Evolutionary conservation across 2,888 invertebrate species (phyloP).

Genomic region (Ypsolopha scabrella): DNA sequence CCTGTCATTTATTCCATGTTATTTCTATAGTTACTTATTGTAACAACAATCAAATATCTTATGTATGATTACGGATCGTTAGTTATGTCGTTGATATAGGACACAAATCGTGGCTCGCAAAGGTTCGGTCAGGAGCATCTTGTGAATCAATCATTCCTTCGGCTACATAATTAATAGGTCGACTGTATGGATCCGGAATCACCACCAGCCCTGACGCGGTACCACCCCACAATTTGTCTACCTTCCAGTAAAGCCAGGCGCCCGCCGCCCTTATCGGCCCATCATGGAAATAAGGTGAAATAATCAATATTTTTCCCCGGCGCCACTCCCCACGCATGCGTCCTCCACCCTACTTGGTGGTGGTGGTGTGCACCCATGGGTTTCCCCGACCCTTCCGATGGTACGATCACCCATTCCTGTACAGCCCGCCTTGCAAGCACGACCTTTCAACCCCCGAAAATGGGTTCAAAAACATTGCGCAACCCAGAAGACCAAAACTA

Average conservation of each 20-base stretch:
- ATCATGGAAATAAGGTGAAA: slow-evolving; percentile 52
- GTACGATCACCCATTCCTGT: slow-evolving; percentile 46
- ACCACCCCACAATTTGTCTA: slow-evolving; percentile 54
- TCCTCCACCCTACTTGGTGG: slow-evolving; percentile 44
- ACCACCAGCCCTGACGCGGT: slow-evolving; percentile 15
- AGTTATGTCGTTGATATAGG: no score
- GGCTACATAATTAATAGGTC: slow-evolving; percentile 55
- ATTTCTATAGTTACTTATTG: no score
- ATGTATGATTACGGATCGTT: no score
- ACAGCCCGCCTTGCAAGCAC: slow-evolving; percentile 24
- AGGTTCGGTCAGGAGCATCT: slow-evolving; percentile 22
- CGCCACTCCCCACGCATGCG: slow-evolving; percentile 62
- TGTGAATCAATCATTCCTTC: slow-evolving; percentile 54
- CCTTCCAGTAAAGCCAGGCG: slow-evolving; percentile 28
- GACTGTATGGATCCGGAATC: slow-evolving; percentile 32
- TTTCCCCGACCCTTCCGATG: slow-evolving; percentile 35
- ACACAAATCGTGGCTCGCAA: background rate
- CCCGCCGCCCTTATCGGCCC: slow-evolving; percentile 43
- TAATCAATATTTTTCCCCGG: slow-evolving; percentile 53
- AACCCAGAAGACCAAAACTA: slow-evolving; percentile 8
- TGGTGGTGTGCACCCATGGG: slow-evolving; percentile 47
- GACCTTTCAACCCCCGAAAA: slow-evolving; percentile 13
- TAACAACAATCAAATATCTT: no score
- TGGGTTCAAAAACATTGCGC: background rate
- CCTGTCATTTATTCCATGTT: no score